Percentiles rank a stretch among this genome's conserved stretches.
Evolutionary conservation across 2,113 vertebrate genomes (phyloP).

Genomic region (Serinus canaria): DNA sequence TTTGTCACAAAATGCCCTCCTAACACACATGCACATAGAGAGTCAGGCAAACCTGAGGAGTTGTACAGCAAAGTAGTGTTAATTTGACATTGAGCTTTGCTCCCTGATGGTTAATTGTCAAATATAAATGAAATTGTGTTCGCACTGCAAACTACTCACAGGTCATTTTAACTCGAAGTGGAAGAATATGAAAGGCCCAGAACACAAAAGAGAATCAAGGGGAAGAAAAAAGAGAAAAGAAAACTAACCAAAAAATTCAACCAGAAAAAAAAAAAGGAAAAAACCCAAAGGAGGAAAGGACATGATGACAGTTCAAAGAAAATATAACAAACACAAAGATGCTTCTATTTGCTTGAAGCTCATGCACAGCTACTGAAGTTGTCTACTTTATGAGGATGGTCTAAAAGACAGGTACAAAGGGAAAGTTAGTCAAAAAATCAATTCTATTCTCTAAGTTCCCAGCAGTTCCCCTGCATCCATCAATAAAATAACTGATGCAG

Average conservation of each 20-base stretch:
- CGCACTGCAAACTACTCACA: background rate
- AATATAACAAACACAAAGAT: background rate
- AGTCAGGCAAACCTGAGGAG: background rate
- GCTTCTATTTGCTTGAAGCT: background rate
- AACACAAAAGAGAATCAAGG: background rate
- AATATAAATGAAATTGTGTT: background rate
- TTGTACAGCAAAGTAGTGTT: background rate
- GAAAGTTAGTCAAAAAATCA: constrained; percentile 32
- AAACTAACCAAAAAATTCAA: background rate
- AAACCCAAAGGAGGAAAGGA: background rate
- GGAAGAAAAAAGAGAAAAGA: background rate
- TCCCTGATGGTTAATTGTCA: background rate
- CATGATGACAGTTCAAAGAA: background rate
- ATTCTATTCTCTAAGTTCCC: background rate
- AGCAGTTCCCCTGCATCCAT: background rate
- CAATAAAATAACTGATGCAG: background rate
- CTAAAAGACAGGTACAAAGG: constrained; percentile 2
- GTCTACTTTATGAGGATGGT: background rate
- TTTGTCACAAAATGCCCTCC: background rate
- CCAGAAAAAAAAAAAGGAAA: background rate
- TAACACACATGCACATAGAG: rapidly evolving
- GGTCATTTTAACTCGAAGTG: background rate
- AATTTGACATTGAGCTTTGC: background rate
- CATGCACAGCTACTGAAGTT: background rate
- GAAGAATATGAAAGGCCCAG: background rate